Evolutionary conservation across 2,113 vertebrate species (phyloP).

Genomic region (Anolis sagrei): DNA sequence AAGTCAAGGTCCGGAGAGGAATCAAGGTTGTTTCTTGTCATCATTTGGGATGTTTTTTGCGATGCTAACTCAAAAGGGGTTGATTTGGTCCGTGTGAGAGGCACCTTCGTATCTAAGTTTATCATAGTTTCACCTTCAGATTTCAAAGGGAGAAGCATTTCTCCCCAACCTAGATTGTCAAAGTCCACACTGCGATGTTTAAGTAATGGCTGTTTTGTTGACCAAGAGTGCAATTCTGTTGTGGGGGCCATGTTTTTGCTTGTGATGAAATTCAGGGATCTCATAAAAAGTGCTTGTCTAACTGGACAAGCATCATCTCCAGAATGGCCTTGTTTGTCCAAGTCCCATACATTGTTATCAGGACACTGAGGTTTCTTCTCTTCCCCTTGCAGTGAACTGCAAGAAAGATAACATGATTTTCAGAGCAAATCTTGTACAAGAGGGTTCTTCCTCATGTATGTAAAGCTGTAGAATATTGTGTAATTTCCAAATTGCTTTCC

Average conservation of each 20-base stretch:
- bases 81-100: slow-evolving; percentile 67
- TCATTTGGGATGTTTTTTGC: slow-evolving; percentile 23
- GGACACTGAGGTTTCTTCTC: background rate
- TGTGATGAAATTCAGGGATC: slow-evolving; percentile 57
- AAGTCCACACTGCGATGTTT: slow-evolving; percentile 73
- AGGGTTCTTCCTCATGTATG: background rate
- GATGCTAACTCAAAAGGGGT: slow-evolving; percentile 68
- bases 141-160: slow-evolving; percentile 14
- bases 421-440: background rate
- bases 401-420: slow-evolving; percentile 35
- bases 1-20: slow-evolving; percentile 38
- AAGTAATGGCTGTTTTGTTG: slow-evolving; percentile 52
- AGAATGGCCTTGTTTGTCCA: background rate
- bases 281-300: slow-evolving; percentile 62
- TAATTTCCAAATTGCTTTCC: background rate
- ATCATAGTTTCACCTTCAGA: background rate
- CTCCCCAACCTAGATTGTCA: slow-evolving; percentile 25
- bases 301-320: background rate
- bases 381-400: slow-evolving; percentile 62
- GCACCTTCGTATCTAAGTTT: slow-evolving; percentile 29
- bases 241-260: background rate
- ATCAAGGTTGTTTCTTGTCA: slow-evolving; percentile 13
- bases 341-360: background rate
- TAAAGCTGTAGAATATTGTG: background rate
- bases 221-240: background rate